Conservation (phyloP, 2,888 invertebrate genomes). For the Eucriotettix oculatus region DNA sequence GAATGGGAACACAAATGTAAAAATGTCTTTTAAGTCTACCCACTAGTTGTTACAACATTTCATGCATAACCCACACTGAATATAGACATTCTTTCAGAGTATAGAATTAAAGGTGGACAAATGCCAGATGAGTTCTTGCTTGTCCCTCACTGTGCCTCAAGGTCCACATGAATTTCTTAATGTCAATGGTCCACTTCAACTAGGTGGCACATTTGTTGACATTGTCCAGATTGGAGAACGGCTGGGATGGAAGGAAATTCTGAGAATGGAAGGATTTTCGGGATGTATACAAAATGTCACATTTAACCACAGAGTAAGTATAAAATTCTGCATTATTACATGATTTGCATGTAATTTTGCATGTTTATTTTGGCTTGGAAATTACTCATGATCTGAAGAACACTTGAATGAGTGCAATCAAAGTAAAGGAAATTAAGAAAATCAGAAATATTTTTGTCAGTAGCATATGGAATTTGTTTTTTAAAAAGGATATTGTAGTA, state of each 20-base stretch:
- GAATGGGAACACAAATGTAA: background rate
- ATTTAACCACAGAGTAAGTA: slow-evolving; percentile 52
- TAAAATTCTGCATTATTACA: background rate
- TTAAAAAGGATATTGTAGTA: no score
- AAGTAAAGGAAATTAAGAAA: no score
- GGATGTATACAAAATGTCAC: slow-evolving; percentile 89
- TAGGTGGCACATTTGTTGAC: slow-evolving; percentile 59
- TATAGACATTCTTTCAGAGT: slow-evolving; percentile 21
- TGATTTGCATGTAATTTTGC: no score
- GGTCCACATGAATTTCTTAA: slow-evolving; percentile 58
- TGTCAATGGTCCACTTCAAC: slow-evolving; percentile 75
- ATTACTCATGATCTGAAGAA: no score
- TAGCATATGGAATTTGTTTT: no score
- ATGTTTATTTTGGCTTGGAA: background rate
- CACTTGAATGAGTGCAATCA: no score
- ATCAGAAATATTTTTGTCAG: no score
- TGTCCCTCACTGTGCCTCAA: slow-evolving; percentile 50
- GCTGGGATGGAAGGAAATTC: slow-evolving; percentile 52
- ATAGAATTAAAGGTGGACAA: slow-evolving; percentile 67
- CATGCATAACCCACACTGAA: background rate
- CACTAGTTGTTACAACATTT: background rate
- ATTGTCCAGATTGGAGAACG: slow-evolving; percentile 40
- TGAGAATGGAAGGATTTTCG: slow-evolving; percentile 53
- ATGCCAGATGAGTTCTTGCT: slow-evolving; percentile 50
- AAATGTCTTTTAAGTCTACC: background rate